Base-by-base conservation (phyloP, 2,113 vertebrate species). In the Pseudolaguvia tuberculata region DNA sequence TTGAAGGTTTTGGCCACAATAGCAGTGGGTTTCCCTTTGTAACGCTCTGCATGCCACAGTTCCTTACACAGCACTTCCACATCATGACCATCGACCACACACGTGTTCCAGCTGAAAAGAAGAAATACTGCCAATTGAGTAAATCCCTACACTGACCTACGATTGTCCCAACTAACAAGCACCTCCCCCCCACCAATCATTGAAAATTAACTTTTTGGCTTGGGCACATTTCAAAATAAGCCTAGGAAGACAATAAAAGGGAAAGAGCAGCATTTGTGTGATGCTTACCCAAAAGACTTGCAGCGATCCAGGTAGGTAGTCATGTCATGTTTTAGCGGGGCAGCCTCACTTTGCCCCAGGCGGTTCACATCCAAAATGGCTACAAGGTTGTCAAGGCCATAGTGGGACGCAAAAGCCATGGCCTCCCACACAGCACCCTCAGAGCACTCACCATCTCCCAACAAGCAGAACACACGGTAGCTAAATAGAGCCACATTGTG, bases 381-480 rank as follows among this genome's bases (percentile, higher is more conserved):
- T 78, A 95, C 91, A 25, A 96, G 84, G 81, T 94, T 95, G 81
- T 94, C 92, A 83, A 96, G 82, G 67, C 82, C 50, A 80, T 96
- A 94, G 86, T 91, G 59, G 48, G 93, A 92, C 0, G 91, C 94
- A 47, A 95, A 96, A 51, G 94, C 92, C 90, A 96, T 90, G 35
- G 93, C 93, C 84, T 96, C 93, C 94, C 94, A 96, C 58, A 96
- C 91, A 0, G 92, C 89, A 18, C 93, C 94, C 80, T 94, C 93
- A 0, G 92, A 92, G 42, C 88, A 90, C 78, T 96, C 93, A 0
- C 91, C 88, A 59, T 93, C 91, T 52, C 93, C 92, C 84, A 96
- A 0, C 79, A 95, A 81, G 86, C 94, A 96, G 81, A 89, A 96
- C 0, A 95, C 92, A 8, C 93, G 91, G 77, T 95, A 95, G 78